Evolutionary conservation across 35 echinoderm and acorn worm species (phyloP), one percentile per base, ranked within the genome.

Genomic region (Chiridota heheva): DNA sequence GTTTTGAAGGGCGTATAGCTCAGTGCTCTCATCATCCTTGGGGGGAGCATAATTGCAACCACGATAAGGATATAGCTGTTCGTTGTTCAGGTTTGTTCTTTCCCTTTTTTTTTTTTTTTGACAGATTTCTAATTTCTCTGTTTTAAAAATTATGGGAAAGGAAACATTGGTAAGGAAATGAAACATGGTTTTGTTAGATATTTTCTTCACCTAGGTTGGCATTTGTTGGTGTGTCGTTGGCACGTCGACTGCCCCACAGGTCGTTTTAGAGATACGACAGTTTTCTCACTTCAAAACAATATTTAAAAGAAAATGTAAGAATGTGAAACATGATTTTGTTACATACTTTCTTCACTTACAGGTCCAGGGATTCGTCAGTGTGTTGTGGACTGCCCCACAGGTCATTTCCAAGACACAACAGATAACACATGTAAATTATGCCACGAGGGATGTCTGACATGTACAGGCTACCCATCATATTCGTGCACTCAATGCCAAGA

Each of bases 341-440:
- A 27, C 1, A 59, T 5, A 29, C 43, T 42, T 4, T 20, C 83
- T 7, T 88, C 16, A 40, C 15, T 80, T 32, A 12, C 49, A 97
- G 93, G 93, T 72, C 88, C 88, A 36, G 93, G 93, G 12, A 61
- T 87, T 22, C 56, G 88, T 26, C 35, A 87, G n/a, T 97, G 93
- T 76, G 36, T 70, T 2, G 5, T 39, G 1, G 44, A 40, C 3
- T 97, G 93, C 56, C 93, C 93, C 2, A 30, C 8, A 15, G 93
- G 93, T 58, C 84, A 81, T 61, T 97, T 78, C 57, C 31, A 62
- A 15, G 68, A 87, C 51, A 20, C 31, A 0, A 26, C 48, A 3
- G 72, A 82, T 17, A 34, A 67, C 18, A 66, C 63, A 15, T 97
- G 93, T 36, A 64, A 41, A 7, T 70, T 69, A 0, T 97, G 93